Base-by-base conservation (phyloP, 1,140 invertebrate species). In the Hyphantria cunea region DNA sequence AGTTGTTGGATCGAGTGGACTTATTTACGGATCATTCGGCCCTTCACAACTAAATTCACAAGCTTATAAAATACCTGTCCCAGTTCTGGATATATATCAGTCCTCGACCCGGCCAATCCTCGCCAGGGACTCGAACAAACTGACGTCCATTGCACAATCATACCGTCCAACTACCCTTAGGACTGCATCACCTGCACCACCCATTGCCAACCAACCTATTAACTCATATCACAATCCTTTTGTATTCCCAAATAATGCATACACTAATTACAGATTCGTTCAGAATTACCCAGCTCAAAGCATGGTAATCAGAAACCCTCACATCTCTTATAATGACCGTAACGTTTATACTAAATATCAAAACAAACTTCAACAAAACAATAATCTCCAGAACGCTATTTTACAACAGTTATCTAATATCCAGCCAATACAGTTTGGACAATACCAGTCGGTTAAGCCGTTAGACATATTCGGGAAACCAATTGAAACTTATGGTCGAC, bases 151-250 rank as follows among this genome's bases (percentile, higher is more conserved):
- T 7, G 84, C 89, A 0, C 91, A 92, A 39, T 82, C 84, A 0
- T 92, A 91, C 64, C 82, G 85, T 14, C 84, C 91, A 0, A 90
- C 88, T 3, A 90, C 86, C 9, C 62, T 79, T 6, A 55, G 88
- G 11, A 86, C 86, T 0, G 68, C 89, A 7, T 74, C 77, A 3
- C 70, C 77, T 6, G 59, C 78, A 0, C 74, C 70, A 14, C 13
- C 14, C 0, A 33, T 12, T 10, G 70, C 79, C 5, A 87, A 88
- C 53, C 86, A 91, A 65, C 90, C 91, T 0, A 83, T 92, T 37
- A 91, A 87, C 42, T 82, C 84, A 2, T 92, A 92, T 58, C 70
- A 87, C 45, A 91, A 91, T 41, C 91, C 89, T 3, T 92, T 90
- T 63, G 65, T 80, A 0, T 49, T 87, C 41, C 82, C 79, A 33